These are phyloP conservation scores for Bombus balteatus DNA, from an alignment of 1,140 invertebrate species.

Conservation along the genomic window DNA sequence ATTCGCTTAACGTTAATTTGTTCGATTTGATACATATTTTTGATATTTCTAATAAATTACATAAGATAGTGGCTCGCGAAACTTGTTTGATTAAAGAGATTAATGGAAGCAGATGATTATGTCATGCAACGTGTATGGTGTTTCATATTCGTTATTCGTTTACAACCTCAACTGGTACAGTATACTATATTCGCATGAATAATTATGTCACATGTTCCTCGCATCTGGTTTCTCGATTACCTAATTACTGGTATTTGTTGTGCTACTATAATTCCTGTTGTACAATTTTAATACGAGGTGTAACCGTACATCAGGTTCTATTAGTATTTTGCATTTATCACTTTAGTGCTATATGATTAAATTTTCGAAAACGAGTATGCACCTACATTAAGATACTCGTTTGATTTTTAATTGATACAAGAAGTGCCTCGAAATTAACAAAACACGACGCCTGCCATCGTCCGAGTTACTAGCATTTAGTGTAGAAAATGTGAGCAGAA, in stretches of 20 bases:
- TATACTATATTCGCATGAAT: constrained; percentile 1
- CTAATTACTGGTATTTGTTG: constrained; percentile 14
- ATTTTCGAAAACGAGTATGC: too few relatives aligned
- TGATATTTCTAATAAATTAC: too few relatives aligned
- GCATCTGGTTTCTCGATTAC: background rate
- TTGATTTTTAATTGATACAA: too few relatives aligned
- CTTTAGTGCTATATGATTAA: background rate
- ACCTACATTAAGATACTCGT: too few relatives aligned
- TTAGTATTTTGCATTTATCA: background rate
- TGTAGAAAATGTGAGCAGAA: too few relatives aligned
- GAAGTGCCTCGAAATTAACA: too few relatives aligned
- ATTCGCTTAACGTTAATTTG: too few relatives aligned
- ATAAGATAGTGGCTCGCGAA: too few relatives aligned
- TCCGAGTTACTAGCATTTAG: too few relatives aligned
- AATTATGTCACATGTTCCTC: background rate
- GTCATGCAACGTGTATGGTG: background rate
- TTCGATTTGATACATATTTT: too few relatives aligned
- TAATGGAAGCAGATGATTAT: background rate
- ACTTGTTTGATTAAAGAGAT: background rate
- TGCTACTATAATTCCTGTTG: background rate
- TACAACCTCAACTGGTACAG: background rate
- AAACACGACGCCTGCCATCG: too few relatives aligned
- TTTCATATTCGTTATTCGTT: constrained; percentile 15
- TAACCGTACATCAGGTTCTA: background rate
- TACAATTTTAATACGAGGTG: background rate